Evolutionary conservation across 1,140 invertebrate species (phyloP), one percentile per base, ranked within the genome.

Genomic region (Teleopsis dalmanni): DNA sequence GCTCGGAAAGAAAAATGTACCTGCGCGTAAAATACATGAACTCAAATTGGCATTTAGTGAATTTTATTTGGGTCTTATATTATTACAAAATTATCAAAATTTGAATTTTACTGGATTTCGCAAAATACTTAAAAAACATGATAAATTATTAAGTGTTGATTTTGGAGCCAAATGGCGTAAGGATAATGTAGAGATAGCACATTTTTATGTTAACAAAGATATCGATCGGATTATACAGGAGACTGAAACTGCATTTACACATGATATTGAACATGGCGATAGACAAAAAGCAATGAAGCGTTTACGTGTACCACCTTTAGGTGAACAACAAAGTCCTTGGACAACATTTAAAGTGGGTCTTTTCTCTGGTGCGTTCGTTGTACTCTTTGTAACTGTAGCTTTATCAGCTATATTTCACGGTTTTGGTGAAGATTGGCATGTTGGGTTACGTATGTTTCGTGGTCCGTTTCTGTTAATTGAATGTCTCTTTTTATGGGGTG

Each of bases 51-150:
- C 91, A 25, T 95, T 91, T 71, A 89, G 85, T 57, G 91, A 95
- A 73, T 94, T 92, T 67, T 95, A 95, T 72, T 76, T 95, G 3
- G 88, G 84, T 60, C 61, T 95, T 7, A 89, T 95, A 57, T 73
- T 95, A 8, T 72, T 77, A 18, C 81, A 83, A 60, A 83, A 82
- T 56, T 83, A 83, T 57, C 81, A 83, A 62, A 88, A 88, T 59
- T 72, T 95, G 2, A 95, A 95, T 74, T 91, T 88, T 54, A 93
- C 88, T 10, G 91, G 92, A 0, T 95, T 95, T 70, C 75, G 90
- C 40, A 95, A 95, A 66, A 95, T 95, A 53, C 73, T 95, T 13
- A 95, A 95, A 65, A 95, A 95, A 71, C 91, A 95, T 72, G 91
- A 95, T 67, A 95, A 95, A 75, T 37, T 82, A 51, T 62, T 83